Evolutionary conservation across 2,113 vertebrate species (phyloP).

Genomic region (Lasiurus cinereus): DNA sequence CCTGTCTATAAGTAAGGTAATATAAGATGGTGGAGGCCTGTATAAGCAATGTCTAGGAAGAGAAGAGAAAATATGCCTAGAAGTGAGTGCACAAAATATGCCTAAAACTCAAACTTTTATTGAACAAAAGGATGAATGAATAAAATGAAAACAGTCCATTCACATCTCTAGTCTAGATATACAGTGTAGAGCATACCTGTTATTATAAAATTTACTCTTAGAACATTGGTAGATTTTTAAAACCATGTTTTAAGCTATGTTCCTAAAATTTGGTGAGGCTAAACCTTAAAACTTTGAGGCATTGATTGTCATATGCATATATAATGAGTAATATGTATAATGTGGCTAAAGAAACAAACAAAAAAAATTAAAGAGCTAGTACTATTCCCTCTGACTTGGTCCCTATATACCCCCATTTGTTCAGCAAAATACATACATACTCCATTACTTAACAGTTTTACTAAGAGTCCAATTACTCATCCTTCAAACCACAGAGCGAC

Average conservation of each 20-base stretch:
- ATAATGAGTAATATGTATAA: background rate
- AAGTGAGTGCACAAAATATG: background rate
- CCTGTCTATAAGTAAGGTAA: background rate
- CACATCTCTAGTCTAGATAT: background rate
- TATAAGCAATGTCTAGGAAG: background rate
- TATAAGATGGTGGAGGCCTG: background rate
- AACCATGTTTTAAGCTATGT: background rate
- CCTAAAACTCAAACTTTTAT: background rate
- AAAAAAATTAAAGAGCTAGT: background rate
- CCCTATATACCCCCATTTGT: background rate
- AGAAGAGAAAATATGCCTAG: background rate
- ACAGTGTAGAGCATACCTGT: background rate
- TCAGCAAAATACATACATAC: background rate
- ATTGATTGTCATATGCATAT: background rate
- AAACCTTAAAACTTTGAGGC: background rate
- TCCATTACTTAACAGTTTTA: conserved; percentile 20
- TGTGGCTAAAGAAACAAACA: background rate
- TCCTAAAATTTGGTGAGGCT: background rate
- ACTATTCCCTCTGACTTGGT: background rate
- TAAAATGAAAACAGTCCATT: background rate
- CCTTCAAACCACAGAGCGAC: background rate
- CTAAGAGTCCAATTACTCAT: background rate
- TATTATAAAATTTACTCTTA: background rate
- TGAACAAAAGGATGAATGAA: background rate
- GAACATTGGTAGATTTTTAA: background rate